Evolutionary conservation across 1,140 invertebrate species (phyloP), one percentile per base, ranked within the genome.

Genomic region (Drosophila navojoa): DNA sequence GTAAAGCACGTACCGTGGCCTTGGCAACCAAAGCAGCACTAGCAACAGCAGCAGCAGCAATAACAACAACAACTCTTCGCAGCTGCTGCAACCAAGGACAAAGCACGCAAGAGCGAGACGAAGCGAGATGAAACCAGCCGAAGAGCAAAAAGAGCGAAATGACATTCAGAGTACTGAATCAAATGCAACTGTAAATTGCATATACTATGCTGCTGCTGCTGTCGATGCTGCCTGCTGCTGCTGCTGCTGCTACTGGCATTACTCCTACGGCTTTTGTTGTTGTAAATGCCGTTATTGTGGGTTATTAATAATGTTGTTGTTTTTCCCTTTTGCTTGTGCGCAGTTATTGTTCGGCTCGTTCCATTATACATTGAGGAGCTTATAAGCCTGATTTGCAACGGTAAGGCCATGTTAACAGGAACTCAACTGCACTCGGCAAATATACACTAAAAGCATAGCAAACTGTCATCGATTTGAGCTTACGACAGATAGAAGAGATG

Each of bases 151-250:
- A 25, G 47, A 61, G 40, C 25, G 27, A 35, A 38, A 13, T 55
- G 70, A 25, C 60, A 54, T 29, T 27, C 15, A 13, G 40, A 49
- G 25, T 59, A 64, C 49, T 68, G 60, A 73, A 61, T 60, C 57
- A 54, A 68, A 73, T 69, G 38, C 57, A 69, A 52, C 62, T 45
- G 59, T 61, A 62, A 45, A 62, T 53, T 54, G 35, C 38, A 60
- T 61, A 25, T 9, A 27, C 5, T 53, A 25, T 29, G 19, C 15
- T 29, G 29, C 29, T 0, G 29, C 15, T 19, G 1, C 7, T 22
- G 5, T 6, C 25, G 1, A n/a, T 42, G 19, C 11, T 53, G 25
- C 16, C 15, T 19, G 1, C 4, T 35, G 5, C 3, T 38, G 0
- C 15, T 52, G 19, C 11, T 53, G 16, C n/a, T 25, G 13, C 13